Evolutionary conservation across 2,888 invertebrate species (phyloP).

Genomic region (Megastigmus dorsalis): DNA sequence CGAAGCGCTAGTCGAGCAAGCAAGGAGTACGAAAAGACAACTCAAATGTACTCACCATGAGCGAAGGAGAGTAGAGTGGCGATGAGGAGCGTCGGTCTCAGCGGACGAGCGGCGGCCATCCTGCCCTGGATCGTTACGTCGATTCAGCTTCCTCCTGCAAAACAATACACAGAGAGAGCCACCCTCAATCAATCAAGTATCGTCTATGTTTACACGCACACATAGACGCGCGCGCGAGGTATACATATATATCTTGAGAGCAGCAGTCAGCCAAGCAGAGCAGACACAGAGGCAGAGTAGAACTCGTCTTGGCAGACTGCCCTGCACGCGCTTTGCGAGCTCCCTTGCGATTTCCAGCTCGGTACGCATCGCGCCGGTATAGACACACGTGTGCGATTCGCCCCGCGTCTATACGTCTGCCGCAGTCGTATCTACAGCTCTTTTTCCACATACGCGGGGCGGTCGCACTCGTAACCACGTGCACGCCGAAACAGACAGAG

Average conservation of each 20-base stretch:
- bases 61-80: constrained; percentile 70
- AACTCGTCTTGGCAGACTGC: constrained; percentile 42
- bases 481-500: background rate
- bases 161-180: constrained; percentile 69
- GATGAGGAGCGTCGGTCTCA: constrained; percentile 71
- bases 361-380: background rate
- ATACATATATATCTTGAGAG: no score
- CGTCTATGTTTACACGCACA: no score
- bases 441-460: background rate
- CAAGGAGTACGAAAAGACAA: no score
- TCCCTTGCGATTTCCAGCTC: background rate
- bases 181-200: constrained; percentile 72
- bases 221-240: no score
- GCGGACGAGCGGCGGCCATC: constrained; percentile 60
- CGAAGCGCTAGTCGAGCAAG: no score
- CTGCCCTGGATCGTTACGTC: constrained; percentile 72
- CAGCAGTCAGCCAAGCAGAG: no score
- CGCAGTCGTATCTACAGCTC: background rate
- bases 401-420: background rate
- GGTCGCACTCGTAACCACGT: background rate
- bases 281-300: no score
- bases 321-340: constrained; percentile 23
- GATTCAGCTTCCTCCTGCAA: constrained; percentile 74
- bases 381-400: background rate
- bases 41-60: constrained; percentile 71